Evolutionary conservation across 1,140 invertebrate genomes (phyloP).

Genomic region (Eueides isabella): DNA sequence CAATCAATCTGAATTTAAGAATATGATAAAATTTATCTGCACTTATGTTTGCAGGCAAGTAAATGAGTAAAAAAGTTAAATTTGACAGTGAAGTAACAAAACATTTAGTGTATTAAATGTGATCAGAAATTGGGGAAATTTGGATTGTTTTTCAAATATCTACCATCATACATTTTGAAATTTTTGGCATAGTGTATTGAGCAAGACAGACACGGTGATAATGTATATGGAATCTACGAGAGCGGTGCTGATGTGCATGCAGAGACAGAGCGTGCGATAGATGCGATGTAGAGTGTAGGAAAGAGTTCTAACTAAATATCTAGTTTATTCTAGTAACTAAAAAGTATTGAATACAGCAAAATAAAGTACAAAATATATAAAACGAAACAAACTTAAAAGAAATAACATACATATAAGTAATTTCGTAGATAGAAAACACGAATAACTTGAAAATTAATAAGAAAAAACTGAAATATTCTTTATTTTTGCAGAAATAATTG

Average conservation of each 20-base stretch:
- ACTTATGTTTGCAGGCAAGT: too few species aligned
- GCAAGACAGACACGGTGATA: background rate
- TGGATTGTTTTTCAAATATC: background rate
- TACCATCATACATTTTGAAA: background rate
- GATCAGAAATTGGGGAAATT: background rate
- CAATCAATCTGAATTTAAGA: background rate
- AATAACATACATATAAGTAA: background rate
- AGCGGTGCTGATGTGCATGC: slow-evolving; percentile 25
- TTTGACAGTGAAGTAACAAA: background rate
- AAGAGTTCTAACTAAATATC: background rate
- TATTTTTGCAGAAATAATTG: background rate
- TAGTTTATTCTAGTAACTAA: background rate
- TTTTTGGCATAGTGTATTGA: background rate
- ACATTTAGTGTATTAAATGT: background rate
- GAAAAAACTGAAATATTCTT: background rate
- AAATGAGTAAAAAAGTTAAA: too few species aligned
- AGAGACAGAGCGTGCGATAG: slow-evolving; percentile 19
- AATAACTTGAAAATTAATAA: background rate
- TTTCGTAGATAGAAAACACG: background rate
- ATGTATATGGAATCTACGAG: slow-evolving; percentile 10
- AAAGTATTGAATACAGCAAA: background rate
- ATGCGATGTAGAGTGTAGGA: background rate
- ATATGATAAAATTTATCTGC: background rate
- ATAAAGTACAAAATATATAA: background rate
- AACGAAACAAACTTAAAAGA: background rate